Percentiles rank a stretch among this genome's conserved stretches.
Evolutionary conservation across 1,140 invertebrate genomes (phyloP).

Genomic region (Drosophila auraria): DNA sequence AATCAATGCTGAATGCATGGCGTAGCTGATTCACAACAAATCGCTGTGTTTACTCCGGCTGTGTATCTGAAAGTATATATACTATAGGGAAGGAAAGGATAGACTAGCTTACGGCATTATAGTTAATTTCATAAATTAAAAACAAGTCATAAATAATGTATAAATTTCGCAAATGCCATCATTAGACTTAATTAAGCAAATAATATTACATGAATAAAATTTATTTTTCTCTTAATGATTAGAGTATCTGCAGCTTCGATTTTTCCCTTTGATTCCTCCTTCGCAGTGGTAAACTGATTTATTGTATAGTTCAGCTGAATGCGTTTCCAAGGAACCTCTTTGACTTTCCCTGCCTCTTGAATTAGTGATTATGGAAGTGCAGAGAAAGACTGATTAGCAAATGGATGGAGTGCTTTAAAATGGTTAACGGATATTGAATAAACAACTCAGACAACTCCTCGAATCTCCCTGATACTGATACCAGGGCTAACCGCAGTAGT

Average conservation of each 20-base stretch:
- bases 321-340: constrained; percentile 23
- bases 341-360: constrained; percentile 24
- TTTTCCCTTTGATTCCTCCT: not conserved
- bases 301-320: constrained; percentile 53
- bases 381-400: constrained; percentile 59
- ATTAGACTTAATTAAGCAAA: not conserved
- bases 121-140: too few species aligned
- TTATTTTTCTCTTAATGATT: not conserved
- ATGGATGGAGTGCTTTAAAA: constrained; percentile 47
- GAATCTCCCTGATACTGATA: constrained; percentile 15
- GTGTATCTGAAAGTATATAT: not conserved
- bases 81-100: too few species aligned
- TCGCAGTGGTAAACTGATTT: constrained; percentile 45
- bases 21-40: constrained; percentile 48
- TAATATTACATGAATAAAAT: not conserved
- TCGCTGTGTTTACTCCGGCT: constrained; percentile 7
- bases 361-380: constrained; percentile 50
- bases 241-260: not conserved
- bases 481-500: constrained; percentile 50
- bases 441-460: constrained; percentile 33
- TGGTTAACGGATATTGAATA: constrained; percentile 41
- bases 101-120: too few species aligned
- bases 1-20: constrained; percentile 64
- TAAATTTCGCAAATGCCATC: too few species aligned
- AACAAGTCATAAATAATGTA: too few species aligned